Evolutionary conservation across 2,888 invertebrate species (phyloP).

Genomic region (Caenorhabditis uteleia): DNA sequence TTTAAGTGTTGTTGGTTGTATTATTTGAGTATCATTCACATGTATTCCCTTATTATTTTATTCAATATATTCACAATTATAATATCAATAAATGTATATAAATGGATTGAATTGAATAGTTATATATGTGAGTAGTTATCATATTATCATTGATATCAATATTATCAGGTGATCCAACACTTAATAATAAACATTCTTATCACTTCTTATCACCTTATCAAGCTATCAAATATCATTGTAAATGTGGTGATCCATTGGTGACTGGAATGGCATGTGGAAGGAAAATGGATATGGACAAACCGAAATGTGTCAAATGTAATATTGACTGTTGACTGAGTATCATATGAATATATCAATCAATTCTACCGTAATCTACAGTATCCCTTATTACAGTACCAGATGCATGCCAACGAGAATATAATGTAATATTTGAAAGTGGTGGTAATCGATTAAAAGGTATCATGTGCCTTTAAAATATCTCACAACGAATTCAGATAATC

Average conservation of each 20-base stretch:
- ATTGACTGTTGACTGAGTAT: neutral
- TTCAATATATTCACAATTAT: too few species aligned
- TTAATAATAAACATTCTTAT: conserved; percentile 12
- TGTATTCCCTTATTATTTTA: too few species aligned
- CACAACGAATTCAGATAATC: neutral
- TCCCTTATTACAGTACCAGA: conserved; percentile 28
- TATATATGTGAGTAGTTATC: too few species aligned
- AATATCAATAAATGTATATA: too few species aligned
- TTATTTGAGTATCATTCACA: too few species aligned
- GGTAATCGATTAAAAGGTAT: conserved; percentile 15
- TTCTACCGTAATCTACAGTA: too few species aligned
- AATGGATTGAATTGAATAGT: too few species aligned
- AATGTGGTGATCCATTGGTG: conserved; percentile 23
- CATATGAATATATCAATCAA: neutral
- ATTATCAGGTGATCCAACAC: conserved; percentile 23
- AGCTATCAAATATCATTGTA: conserved; percentile 8
- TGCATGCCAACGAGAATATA: conserved; percentile 16
- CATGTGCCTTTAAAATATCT: neutral
- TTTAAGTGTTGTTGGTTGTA: too few species aligned
- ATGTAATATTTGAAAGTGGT: conserved; percentile 14
- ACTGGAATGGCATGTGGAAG: conserved; percentile 14
- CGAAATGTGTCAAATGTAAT: conserved; percentile 18
- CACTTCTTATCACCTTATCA: conserved; percentile 11
- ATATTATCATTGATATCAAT: too few species aligned
- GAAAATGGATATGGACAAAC: neutral